phyloP scores from a whole-genome alignment of 2,797 vertebrate species.

The Chelmon rostratus region DNA sequence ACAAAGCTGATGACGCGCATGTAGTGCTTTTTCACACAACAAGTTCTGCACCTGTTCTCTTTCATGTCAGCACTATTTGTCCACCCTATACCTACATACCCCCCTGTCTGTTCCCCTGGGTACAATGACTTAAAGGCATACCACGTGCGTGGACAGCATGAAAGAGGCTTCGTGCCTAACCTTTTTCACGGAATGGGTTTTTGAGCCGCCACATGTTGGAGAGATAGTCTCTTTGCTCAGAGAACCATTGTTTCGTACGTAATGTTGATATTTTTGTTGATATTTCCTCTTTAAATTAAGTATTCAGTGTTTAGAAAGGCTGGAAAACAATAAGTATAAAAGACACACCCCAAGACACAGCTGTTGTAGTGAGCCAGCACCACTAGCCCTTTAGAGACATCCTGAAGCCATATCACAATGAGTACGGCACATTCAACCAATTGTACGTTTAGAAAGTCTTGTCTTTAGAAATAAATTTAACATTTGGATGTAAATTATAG shows the following conservation, averaged over 20 bases:
- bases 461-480: background rate
- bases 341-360: background rate
- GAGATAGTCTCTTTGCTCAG: background rate
- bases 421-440: background rate
- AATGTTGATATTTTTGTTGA: background rate
- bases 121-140: constrained; percentile 5
- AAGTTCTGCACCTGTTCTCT: constrained; percentile 21
- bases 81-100: background rate
- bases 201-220: background rate
- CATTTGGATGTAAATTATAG: background rate
- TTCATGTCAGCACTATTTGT: background rate
- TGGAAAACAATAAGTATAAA: constrained; percentile 9
- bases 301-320: background rate
- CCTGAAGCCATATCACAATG: background rate
- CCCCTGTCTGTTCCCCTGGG: background rate
- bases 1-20: constrained; percentile 4
- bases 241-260: background rate
- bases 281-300: background rate
- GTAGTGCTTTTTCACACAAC: background rate
- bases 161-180: background rate
- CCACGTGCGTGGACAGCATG: background rate
- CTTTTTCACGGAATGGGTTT: background rate
- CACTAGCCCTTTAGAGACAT: background rate
- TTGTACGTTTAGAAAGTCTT: background rate
- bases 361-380: background rate